Evolutionary conservation across 2,797 vertebrate genomes (phyloP).

Genomic region (Gorsachius magnificus): DNA sequence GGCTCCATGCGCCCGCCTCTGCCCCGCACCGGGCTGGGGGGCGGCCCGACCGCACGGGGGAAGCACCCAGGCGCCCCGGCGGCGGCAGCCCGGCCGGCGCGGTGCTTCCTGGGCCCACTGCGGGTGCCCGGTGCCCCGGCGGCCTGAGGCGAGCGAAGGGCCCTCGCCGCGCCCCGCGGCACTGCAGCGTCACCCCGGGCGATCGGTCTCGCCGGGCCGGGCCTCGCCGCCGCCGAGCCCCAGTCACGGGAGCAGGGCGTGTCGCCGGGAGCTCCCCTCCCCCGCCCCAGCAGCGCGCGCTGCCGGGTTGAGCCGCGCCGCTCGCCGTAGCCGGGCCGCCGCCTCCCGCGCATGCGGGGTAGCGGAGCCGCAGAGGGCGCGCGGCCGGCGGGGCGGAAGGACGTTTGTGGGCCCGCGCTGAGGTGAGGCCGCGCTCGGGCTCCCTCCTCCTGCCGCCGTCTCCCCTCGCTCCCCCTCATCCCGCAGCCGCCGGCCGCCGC

Average conservation of each 20-base stretch:
- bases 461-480: too few relatives aligned
- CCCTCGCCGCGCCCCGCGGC: rapidly evolving
- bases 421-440: not conserved
- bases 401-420: not conserved
- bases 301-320: not conserved
- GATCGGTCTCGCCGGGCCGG: too few relatives aligned
- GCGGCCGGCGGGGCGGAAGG: not conserved
- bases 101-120: not conserved
- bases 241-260: too few relatives aligned
- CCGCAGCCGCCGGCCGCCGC: not conserved
- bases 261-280: too few relatives aligned
- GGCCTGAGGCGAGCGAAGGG: not conserved
- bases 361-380: not conserved
- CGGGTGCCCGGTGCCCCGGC: not conserved
- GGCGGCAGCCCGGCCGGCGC: too few relatives aligned
- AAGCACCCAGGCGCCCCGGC: not conserved
- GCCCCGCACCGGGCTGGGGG: rapidly evolving
- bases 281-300: not conserved
- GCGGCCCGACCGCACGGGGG: not conserved
- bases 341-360: not conserved
- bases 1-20: too few relatives aligned
- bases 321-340: not conserved
- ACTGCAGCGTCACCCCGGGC: too few relatives aligned
- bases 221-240: too few relatives aligned
- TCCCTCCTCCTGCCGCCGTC: too few relatives aligned